Percentiles rank a stretch among this genome's conserved stretches.
phyloP scores from a whole-genome alignment of 2,888 invertebrate genomes.

The Galeruca laticollis region DNA sequence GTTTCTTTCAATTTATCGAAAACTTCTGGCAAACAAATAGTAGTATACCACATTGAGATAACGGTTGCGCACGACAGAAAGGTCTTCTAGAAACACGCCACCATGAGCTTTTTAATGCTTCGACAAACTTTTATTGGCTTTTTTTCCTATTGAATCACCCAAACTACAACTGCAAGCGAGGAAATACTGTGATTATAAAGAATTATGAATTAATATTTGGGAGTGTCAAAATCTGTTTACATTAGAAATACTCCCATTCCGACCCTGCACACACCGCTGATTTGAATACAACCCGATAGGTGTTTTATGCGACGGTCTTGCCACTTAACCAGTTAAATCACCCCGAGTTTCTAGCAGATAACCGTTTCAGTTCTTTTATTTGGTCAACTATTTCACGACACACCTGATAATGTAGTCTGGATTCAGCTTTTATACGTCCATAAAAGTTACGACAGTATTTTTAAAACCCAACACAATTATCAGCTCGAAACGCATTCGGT shows the following conservation, averaged over 20 bases:
- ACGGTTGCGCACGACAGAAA: too few species aligned
- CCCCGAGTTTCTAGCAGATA: slow-evolving; percentile 6
- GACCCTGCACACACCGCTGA: slow-evolving; percentile 46
- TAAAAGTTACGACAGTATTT: slow-evolving; percentile 52
- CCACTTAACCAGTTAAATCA: slow-evolving; percentile 33
- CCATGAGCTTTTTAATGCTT: too few species aligned
- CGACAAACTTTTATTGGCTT: too few species aligned
- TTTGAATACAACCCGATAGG: slow-evolving; percentile 51
- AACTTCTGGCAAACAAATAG: too few species aligned
- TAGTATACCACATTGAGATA: too few species aligned
- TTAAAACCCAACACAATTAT: slow-evolving; percentile 43
- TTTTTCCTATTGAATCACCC: too few species aligned
- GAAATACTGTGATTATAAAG: too few species aligned
- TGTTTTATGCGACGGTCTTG: slow-evolving; percentile 50
- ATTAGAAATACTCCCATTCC: background rate
- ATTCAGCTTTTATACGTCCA: slow-evolving; percentile 56
- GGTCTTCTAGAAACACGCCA: too few species aligned
- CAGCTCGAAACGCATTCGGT: slow-evolving; percentile 40
- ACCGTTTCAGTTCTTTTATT: slow-evolving; percentile 36
- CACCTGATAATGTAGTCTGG: slow-evolving; percentile 58
- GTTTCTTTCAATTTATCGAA: too few species aligned
- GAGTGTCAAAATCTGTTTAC: background rate
- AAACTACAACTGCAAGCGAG: too few species aligned
- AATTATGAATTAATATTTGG: too few species aligned
- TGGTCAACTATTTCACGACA: slow-evolving; percentile 52